Evolutionary conservation across 1,140 invertebrate species (phyloP).

Genomic region (Chionoecetes opilio): DNA sequence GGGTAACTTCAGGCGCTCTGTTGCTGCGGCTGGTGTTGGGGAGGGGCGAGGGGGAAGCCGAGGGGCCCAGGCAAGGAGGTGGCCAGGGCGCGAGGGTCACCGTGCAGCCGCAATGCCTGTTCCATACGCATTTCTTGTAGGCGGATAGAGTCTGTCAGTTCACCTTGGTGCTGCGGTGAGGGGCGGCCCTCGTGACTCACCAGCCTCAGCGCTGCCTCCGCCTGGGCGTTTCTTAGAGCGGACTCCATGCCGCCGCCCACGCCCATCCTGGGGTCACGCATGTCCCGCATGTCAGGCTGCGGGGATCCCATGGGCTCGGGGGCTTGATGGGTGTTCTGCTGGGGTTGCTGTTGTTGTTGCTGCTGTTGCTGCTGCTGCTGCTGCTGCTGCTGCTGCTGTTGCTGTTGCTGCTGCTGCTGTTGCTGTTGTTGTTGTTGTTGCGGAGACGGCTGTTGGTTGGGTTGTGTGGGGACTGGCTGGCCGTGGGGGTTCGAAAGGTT

Average conservation of each 20-base stretch:
- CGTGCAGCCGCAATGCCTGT: conserved; percentile 91
- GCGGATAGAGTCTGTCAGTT: conserved; percentile 88
- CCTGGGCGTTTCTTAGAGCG: conserved; percentile 91
- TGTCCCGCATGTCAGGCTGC: conserved; percentile 80
- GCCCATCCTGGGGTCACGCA: conserved; percentile 81
- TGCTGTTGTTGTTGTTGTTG: conserved; percentile 86
- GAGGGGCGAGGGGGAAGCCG: conserved; percentile 86
- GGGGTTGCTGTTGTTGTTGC: conserved; percentile 85
- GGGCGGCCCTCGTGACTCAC: conserved; percentile 84
- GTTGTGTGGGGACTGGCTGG: conserved; percentile 89
- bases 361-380: conserved; percentile 83
- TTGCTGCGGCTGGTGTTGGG: conserved; percentile 86
- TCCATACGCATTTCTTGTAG: conserved; percentile 92
- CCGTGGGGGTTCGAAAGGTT: conserved; percentile 86
- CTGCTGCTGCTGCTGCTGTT: conserved; percentile 85
- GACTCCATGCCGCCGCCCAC: conserved; percentile 90
- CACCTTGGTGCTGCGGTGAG: conserved; percentile 81
- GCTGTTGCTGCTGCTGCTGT: conserved; percentile 86
- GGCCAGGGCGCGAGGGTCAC: conserved; percentile 83
- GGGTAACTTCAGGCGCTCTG: conserved; percentile 82
- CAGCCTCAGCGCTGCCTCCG: conserved; percentile 91
- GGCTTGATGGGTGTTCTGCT: conserved; percentile 82
- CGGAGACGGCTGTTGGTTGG: conserved; percentile 78
- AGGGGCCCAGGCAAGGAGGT: conserved; percentile 86
- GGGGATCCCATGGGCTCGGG: conserved; percentile 80